These are phyloP conservation scores for Agrotis exclamationis DNA, from an alignment of 2,888 invertebrate species.

Conservation along the genomic window DNA sequence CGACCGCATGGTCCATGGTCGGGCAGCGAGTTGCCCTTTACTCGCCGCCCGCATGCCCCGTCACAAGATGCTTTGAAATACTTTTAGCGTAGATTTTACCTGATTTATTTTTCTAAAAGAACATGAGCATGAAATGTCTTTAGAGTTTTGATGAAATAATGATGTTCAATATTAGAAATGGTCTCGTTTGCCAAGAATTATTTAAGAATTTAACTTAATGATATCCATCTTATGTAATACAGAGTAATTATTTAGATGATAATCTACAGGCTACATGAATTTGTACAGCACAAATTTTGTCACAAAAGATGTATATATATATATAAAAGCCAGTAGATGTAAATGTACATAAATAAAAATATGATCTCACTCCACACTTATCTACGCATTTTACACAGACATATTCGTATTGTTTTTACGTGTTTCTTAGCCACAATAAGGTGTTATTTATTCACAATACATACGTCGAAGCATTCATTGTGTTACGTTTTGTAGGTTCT, in stretches of 20 bases:
- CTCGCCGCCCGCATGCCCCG: too few species aligned
- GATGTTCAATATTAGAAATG: too few species aligned
- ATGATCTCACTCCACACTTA: constrained; percentile 45
- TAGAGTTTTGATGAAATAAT: too few species aligned
- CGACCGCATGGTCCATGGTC: too few species aligned
- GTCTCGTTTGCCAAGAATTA: background rate
- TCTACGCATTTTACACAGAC: constrained; percentile 34
- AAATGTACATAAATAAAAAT: constrained; percentile 8
- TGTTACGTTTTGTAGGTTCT: constrained; percentile 34
- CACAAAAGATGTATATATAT: constrained; percentile 39
- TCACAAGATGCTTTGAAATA: background rate
- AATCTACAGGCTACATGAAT: constrained; percentile 29
- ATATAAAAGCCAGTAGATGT: constrained; percentile 5
- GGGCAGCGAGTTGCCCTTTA: too few species aligned
- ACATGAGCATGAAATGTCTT: too few species aligned
- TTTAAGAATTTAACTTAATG: too few species aligned
- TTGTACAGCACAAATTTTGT: constrained; percentile 23
- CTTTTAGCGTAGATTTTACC: background rate
- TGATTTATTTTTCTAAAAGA: background rate
- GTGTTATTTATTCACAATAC: constrained; percentile 16
- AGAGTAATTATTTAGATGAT: background rate
- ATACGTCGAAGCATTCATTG: constrained; percentile 2
- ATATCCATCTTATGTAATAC: too few species aligned
- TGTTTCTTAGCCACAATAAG: constrained; percentile 1
- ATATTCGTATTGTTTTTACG: constrained; percentile 9